Conservation (phyloP, 2,797 vertebrate genomes). For the Pempheris klunzingeri region DNA sequence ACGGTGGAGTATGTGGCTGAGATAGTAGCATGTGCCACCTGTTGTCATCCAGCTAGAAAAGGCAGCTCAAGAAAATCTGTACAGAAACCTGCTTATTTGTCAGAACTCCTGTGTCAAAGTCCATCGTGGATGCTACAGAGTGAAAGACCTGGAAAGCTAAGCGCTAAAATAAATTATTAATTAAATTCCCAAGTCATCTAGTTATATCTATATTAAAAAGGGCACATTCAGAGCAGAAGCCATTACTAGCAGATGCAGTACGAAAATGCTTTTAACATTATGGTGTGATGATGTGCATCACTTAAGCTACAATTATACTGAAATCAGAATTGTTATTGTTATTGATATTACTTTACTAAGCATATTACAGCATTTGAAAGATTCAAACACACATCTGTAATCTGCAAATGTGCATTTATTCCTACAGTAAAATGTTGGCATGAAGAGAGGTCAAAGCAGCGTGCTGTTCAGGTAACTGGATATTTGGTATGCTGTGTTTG, state of each 20-base stretch:
- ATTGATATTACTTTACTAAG: neutral
- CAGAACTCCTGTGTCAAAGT: neutral
- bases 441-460: neutral
- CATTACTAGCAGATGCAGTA: neutral
- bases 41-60: neutral
- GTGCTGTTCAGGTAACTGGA: neutral
- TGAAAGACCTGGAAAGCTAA: neutral
- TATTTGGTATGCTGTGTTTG: neutral
- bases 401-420: neutral
- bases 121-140: neutral
- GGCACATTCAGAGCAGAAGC: neutral
- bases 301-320: neutral
- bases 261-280: neutral
- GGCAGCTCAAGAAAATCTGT: neutral
- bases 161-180: neutral
- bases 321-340: neutral
- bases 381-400: neutral
- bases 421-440: neutral
- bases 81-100: neutral
- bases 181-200: neutral
- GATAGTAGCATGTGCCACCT: neutral
- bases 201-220: neutral
- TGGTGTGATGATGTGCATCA: neutral
- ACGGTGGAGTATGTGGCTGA: neutral
- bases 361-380: neutral